These are phyloP conservation scores for Eupithecia centaureata DNA, from an alignment of 2,888 invertebrate species.

Conservation along the genomic window DNA sequence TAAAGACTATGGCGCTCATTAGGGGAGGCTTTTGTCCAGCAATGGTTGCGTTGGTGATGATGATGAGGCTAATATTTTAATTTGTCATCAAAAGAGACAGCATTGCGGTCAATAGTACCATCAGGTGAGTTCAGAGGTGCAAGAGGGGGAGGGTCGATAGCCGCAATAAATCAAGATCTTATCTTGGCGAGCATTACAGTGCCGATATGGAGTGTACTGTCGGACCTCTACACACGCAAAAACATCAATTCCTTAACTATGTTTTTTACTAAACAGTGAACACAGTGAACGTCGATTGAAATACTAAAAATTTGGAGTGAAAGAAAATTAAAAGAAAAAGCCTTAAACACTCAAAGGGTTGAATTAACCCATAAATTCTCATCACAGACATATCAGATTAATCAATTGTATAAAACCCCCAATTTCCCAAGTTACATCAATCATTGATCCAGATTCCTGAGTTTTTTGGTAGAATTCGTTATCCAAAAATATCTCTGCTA, in stretches of 20 bases:
- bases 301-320: background rate
- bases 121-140: constrained; percentile 54
- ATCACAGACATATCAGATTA: constrained; percentile 7
- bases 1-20: too few relatives aligned
- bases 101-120: constrained; percentile 42
- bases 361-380: constrained; percentile 1
- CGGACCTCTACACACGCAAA: constrained; percentile 50
- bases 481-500: constrained; percentile 32
- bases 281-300: background rate
- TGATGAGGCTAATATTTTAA: background rate
- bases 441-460: constrained; percentile 23
- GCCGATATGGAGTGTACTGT: constrained; percentile 72
- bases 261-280: too few relatives aligned
- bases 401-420: constrained; percentile 15
- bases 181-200: constrained; percentile 75
- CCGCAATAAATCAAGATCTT: constrained; percentile 81
- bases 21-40: too few relatives aligned
- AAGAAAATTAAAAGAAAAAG: background rate
- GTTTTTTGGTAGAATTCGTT: constrained; percentile 23
- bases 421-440: constrained; percentile 19
- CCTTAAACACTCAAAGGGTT: background rate
- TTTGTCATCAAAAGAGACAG: constrained; percentile 25
- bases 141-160: constrained; percentile 61
- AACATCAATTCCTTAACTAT: constrained; percentile 25
- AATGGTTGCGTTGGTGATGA: too few relatives aligned